Base-by-base conservation (phyloP, 2,113 vertebrate genomes). In the Galeopterus variegatus region DNA sequence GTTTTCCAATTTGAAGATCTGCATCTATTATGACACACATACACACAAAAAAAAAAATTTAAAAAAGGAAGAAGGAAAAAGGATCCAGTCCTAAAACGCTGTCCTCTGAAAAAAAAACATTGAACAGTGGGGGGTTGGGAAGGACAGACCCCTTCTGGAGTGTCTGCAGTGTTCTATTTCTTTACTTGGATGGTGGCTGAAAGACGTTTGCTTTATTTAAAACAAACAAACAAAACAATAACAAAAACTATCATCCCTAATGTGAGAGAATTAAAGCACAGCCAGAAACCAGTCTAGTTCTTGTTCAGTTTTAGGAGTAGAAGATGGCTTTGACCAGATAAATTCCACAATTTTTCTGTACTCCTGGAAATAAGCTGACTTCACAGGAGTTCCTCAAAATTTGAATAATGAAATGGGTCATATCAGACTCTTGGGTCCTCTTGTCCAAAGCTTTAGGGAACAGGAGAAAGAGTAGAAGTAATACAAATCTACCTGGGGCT, bases 1-100 rank as follows among this genome's bases (percentile, higher is more conserved):
- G 91, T 97, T 99, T 99, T 76, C 99, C 99, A 60, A 99, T 99
- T 52, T 99, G 99, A 96, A 99, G 99, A 95, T 99, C 99, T 41
- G 99, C 99, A 98, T 99, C 99, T 99, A 98, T 92, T 98, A 96
- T 19, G 70, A 96, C 12, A 97, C 85, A 97, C 41, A 41, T 4
- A 41, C 41, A 41, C 41, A 41, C 41, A 41, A 41, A 41, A 41
- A 41, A 41, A 41, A 41, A 41, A 41, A 41, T 3, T 3, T 3
- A 41, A 41, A 41, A 41, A 41, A 3, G 41, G 41, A 41, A 41
- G 41, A 41, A 41, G 41, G 41, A 93, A 96, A 4, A 80, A 92
- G 60, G 21, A 58, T 45, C 77, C 26, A 17, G 52, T 90, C 65
- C 90, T 85, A 33, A 83, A 82, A 48, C 26, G 31, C 72, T 28